Base-by-base conservation (phyloP, 2,888 invertebrate genomes). In the Oscheius onirici region DNA sequence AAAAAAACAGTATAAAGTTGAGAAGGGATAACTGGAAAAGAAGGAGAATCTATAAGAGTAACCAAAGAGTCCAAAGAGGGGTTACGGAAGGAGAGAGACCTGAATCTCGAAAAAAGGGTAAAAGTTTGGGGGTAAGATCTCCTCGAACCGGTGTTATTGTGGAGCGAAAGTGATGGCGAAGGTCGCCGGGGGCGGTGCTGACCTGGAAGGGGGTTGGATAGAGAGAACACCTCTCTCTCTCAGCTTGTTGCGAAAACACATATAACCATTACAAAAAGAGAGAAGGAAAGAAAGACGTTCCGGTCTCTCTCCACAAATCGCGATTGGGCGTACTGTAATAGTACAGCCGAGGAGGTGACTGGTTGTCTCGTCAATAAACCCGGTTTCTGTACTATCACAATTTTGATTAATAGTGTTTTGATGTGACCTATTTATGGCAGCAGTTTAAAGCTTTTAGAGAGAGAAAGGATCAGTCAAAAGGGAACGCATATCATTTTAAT, bases 81-180 rank as follows among this genome's bases (percentile, higher is more conserved):
- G n/a, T n/a, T n/a, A n/a, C n/a, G n/a, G n/a, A n/a, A n/a, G n/a
- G n/a, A n/a, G n/a, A n/a, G n/a, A n/a, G n/a, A n/a, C n/a, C n/a
- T n/a, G n/a, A n/a, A n/a, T n/a, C n/a, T n/a, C n/a, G n/a, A n/a
- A n/a, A n/a, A n/a, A n/a, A 34, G 34, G 34, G 34, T 0, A 34
- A 34, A 34, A 34, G 34, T 34, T 34, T 3, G 5, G 34, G 8
- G 34, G 5, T 6, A 34, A 8, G 6, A 20, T 55, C 15, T 22
- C 26, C n/a, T 34, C 17, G 41, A 58, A 58, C 40, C 41, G 58
- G 40, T 43, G 49, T 63, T 49, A 46, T 63, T 46, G 63, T 63
- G 63, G 63, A 26, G 63, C 63, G 63, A 63, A 63, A 63, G 63
- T 63, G 63, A 61, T 24, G 61, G 28, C 10, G 63, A 46, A 49